A percentile compares a stretch with the other conserved stretches of the same genome.
Conservation (phyloP, 2,113 vertebrate species). For the Actenoides hombroni region DNA sequence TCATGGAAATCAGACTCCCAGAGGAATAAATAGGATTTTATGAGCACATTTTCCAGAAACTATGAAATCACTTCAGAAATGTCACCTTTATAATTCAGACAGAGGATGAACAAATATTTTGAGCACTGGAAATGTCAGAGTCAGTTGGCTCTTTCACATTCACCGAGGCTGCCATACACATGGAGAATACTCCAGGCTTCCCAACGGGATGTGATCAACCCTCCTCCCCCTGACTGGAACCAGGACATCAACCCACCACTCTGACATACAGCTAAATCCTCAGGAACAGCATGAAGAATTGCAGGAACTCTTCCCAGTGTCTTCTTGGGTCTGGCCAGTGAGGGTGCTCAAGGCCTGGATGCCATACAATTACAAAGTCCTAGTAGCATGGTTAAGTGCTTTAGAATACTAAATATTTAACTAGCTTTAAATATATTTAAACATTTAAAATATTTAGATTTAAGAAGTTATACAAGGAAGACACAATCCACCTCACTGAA, state of each 20-base stretch:
- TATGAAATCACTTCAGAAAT: background rate
- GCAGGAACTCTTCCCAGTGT: background rate
- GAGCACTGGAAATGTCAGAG: background rate
- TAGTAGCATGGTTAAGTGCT: background rate
- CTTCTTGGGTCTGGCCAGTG: accelerated
- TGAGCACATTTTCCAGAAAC: background rate
- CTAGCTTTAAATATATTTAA: background rate
- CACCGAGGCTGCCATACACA: background rate
- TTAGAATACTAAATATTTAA: background rate
- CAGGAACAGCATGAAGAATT: accelerated
- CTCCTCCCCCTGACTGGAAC: background rate
- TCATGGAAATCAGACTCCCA: background rate
- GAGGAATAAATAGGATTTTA: background rate
- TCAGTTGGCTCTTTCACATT: background rate
- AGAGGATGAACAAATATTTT: background rate
- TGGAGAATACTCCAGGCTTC: background rate
- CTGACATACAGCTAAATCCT: background rate
- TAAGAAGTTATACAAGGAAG: background rate
- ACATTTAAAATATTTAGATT: background rate
- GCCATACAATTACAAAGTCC: background rate
- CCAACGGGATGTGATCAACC: background rate
- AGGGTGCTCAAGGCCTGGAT: background rate
- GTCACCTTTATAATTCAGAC: background rate
- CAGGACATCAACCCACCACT: background rate
- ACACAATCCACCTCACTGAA: background rate